Evolutionary conservation across 35 echinoderm and acorn worm genomes (phyloP), one percentile per base, ranked within the genome.

Genomic region (Apostichopus parvimensis): DNA sequence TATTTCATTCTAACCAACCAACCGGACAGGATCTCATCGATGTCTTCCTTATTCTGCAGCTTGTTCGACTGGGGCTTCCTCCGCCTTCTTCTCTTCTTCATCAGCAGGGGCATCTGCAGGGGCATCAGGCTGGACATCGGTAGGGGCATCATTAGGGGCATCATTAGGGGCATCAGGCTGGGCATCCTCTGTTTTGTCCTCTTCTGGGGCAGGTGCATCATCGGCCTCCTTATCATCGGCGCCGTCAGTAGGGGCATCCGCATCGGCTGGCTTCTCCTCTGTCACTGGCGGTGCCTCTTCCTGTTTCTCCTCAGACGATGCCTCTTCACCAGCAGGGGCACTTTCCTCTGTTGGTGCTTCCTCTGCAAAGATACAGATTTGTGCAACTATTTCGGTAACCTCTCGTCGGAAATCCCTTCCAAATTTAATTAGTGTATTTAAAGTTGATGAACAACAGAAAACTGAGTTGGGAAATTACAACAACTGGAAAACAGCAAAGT

Each of bases 71-170:
- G 79, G 79, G 7, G 79, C 52, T n/a, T 15, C n/a, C 18, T 82
- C 79, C 54, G 22, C 53, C 15, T 82, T 82, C 79, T 82, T 82
- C 54, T 82, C 79, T 82, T 82, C 79, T 56, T 54, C 79, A 56
- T 14, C 25, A 57, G 79, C 25, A 82, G 79, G 79, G 79, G 79
- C 34, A 45, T 45, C 34, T 0, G 34, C 2, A 82, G 79, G 79
- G 9, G 79, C 79, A 82, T 54, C 79, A 82, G 79, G 45, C 9
- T 24, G 79, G 79, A 14, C 79, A 56, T 14, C 25, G 0, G 79
- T 8, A 82, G 79, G 79, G 54, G 79, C 34, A 45, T 45, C 34
- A 3, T 2, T 4, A 82, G 79, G 25, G 79, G 79, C 34, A 45
- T 45, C 34, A 1, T 0, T 4, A 82, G 79, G 25, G 79, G 79